Percentiles rank a stretch among this genome's conserved stretches.
Conservation (phyloP, 2,797 vertebrate genomes). For the Sparidentex hasta region DNA sequence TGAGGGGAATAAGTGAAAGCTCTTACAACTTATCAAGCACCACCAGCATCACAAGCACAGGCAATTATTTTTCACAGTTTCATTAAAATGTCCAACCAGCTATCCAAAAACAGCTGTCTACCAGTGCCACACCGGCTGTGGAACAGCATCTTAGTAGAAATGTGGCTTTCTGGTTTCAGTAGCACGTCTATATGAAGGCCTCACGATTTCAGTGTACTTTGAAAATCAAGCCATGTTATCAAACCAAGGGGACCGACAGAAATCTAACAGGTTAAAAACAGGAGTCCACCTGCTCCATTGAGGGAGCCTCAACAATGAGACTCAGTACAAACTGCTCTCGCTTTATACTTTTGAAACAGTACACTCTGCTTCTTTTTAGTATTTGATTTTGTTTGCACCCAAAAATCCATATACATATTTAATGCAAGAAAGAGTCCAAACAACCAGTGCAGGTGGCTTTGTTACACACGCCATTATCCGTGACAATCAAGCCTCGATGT, state of each 20-base stretch:
- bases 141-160: not conserved
- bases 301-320: not conserved
- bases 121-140: slow-evolving; percentile 19
- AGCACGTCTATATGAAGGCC: not conserved
- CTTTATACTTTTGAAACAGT: not conserved
- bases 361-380: not conserved
- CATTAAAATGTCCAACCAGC: slow-evolving; percentile 49
- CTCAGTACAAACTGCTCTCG: not conserved
- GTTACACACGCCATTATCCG: not conserved
- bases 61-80: slow-evolving; percentile 50
- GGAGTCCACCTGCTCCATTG: not conserved
- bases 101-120: slow-evolving; percentile 41
- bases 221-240: not conserved
- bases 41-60: slow-evolving; percentile 28
- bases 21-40: slow-evolving; percentile 36
- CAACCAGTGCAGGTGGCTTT: not conserved
- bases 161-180: slow-evolving; percentile 3
- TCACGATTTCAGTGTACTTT: not conserved
- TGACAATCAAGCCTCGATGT: not conserved
- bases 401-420: not conserved
- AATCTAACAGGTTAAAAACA: not conserved
- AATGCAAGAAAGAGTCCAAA: not conserved
- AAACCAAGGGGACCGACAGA: not conserved
- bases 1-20: slow-evolving; percentile 33
- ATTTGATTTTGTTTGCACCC: not conserved